Evolutionary conservation across 2,888 invertebrate genomes (phyloP).

Genomic region (Tortricodes alternella): DNA sequence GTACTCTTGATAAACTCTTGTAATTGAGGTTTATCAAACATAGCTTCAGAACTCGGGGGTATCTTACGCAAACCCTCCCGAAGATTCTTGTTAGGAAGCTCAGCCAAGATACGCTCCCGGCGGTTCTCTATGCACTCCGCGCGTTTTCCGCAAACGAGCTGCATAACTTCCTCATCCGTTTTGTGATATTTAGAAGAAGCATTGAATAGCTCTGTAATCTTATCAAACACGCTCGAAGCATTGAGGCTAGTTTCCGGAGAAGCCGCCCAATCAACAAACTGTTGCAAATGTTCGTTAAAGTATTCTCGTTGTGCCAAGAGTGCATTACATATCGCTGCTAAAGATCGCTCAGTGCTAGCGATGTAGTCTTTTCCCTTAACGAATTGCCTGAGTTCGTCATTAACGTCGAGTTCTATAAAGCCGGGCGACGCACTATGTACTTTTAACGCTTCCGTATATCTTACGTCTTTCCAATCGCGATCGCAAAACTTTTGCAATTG

Average conservation of each 20-base stretch:
- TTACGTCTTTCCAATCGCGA: slow-evolving; percentile 23
- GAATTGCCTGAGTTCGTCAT: slow-evolving; percentile 26
- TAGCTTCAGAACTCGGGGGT: slow-evolving; percentile 16
- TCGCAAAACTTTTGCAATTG: not conserved
- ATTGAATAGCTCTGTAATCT: slow-evolving; percentile 23
- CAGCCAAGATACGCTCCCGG: slow-evolving; percentile 28
- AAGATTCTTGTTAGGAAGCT: slow-evolving; percentile 20
- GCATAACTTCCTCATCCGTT: slow-evolving; percentile 28
- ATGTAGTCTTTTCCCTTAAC: slow-evolving; percentile 15
- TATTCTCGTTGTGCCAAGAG: slow-evolving; percentile 9
- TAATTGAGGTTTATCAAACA: not conserved
- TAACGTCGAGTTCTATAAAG: slow-evolving; percentile 11
- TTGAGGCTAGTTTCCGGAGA: not conserved
- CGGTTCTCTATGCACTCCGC: slow-evolving; percentile 28
- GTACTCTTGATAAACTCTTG: not conserved
- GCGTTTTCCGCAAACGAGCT: slow-evolving; percentile 29
- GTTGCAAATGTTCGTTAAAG: slow-evolving; percentile 16
- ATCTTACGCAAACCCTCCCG: slow-evolving; percentile 30
- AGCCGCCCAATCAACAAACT: slow-evolving; percentile 21
- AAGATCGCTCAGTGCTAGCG: slow-evolving; percentile 8
- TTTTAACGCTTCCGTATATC: slow-evolving; percentile 21
- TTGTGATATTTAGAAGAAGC: slow-evolving; percentile 21
- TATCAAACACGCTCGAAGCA: slow-evolving; percentile 11
- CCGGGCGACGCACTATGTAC: slow-evolving; percentile 13
- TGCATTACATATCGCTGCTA: slow-evolving; percentile 17